Conservation (phyloP, 2,113 vertebrate species). For the Coreoperca whiteheadi region DNA sequence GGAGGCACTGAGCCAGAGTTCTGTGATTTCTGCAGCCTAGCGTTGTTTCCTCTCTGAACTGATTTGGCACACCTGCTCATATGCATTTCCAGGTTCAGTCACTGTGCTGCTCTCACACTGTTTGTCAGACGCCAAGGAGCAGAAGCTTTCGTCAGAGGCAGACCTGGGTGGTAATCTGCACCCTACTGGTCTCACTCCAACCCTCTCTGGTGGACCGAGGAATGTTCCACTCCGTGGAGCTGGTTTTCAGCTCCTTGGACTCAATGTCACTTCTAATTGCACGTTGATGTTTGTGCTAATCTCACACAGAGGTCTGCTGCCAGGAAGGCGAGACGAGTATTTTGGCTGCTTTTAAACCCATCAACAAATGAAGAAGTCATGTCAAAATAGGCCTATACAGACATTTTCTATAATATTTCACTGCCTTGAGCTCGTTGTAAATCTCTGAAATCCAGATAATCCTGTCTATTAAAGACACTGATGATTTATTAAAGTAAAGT, state of each 20-base stretch:
- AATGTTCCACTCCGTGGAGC: slow-evolving; percentile 64
- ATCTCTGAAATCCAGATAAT: slow-evolving; percentile 24
- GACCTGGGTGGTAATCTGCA: slow-evolving; percentile 65
- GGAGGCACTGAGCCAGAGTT: slow-evolving; percentile 45
- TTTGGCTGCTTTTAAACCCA: slow-evolving; percentile 39
- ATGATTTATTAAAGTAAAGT: slow-evolving; percentile 17
- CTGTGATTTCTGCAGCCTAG: slow-evolving; percentile 57
- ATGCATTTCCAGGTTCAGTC: slow-evolving; percentile 48
- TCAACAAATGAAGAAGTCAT: slow-evolving; percentile 35
- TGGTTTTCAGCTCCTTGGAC: slow-evolving; percentile 65
- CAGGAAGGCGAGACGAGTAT: slow-evolving; percentile 20
- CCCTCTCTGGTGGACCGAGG: slow-evolving; percentile 60
- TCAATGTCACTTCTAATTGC: slow-evolving; percentile 68
- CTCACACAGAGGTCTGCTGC: slow-evolving; percentile 48
- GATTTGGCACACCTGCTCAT: slow-evolving; percentile 72
- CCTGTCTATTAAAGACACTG: neutral
- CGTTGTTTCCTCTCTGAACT: slow-evolving; percentile 43
- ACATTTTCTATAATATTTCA: neutral
- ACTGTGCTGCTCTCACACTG: slow-evolving; percentile 38
- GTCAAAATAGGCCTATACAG: slow-evolving; percentile 33
- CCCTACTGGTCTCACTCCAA: slow-evolving; percentile 65
- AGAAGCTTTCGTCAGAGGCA: slow-evolving; percentile 60
- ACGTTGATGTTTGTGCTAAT: slow-evolving; percentile 59
- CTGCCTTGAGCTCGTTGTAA: neutral
- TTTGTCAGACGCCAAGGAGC: slow-evolving; percentile 61